Evolutionary conservation across 2,113 vertebrate genomes (phyloP).

Genomic region (Rhegmatorhina hoffmannsi): DNA sequence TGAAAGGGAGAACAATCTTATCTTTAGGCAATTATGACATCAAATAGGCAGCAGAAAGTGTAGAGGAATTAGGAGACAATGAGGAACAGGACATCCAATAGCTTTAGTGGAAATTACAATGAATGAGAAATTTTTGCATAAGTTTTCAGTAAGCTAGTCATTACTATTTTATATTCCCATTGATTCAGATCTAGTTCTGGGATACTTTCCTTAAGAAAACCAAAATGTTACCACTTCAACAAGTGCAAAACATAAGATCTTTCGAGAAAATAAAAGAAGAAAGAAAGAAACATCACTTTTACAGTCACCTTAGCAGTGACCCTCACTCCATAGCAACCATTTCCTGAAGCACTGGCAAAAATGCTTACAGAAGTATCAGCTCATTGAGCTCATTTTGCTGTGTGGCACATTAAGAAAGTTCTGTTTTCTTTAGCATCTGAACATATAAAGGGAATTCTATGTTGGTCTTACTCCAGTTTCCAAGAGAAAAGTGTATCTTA

Average conservation of each 20-base stretch:
- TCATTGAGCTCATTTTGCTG: neutral
- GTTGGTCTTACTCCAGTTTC: neutral
- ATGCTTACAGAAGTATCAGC: neutral
- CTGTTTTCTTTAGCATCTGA: neutral
- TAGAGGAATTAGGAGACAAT: neutral
- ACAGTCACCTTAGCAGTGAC: neutral
- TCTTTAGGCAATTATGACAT: neutral
- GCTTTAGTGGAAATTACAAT: neutral
- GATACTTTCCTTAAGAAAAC: neutral
- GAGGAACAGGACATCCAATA: neutral
- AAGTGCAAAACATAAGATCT: neutral
- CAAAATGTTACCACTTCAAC: neutral
- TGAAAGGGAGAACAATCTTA: neutral
- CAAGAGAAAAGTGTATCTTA: neutral
- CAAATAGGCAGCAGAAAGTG: neutral
- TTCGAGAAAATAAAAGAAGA: neutral
- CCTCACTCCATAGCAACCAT: constrained; percentile 2
- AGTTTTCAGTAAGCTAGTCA: neutral
- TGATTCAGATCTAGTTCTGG: neutral
- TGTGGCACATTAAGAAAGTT: neutral
- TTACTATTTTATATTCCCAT: neutral
- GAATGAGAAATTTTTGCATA: neutral
- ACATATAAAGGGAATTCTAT: neutral
- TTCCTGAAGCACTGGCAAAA: neutral
- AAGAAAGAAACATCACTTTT: neutral